Conservation (phyloP, 2,113 vertebrate genomes). For the Picathartes gymnocephalus region DNA sequence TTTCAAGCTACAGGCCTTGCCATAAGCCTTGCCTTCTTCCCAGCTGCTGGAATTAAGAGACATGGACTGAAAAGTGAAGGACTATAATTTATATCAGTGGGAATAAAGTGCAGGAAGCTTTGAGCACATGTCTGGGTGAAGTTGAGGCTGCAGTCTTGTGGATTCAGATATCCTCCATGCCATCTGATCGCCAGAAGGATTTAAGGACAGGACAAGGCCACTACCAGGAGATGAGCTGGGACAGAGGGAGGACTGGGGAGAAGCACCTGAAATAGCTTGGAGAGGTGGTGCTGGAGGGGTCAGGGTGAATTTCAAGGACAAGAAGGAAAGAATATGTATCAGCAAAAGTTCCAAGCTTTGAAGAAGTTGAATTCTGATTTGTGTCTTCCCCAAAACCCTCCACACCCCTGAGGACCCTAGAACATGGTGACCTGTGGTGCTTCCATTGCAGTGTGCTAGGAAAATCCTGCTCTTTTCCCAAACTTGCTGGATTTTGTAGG, state of each 20-base stretch:
- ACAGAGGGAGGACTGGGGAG: not conserved
- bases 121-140: not conserved
- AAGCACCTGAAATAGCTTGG: not conserved
- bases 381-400: not conserved
- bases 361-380: not conserved
- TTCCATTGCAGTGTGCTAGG: not conserved
- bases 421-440: accelerated
- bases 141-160: not conserved
- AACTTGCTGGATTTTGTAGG: not conserved
- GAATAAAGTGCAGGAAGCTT: not conserved
- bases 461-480: not conserved
- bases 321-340: not conserved
- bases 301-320: not conserved
- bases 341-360: not conserved
- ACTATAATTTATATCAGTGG: not conserved
- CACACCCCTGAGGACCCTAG: not conserved
- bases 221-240: not conserved
- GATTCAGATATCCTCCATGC: not conserved
- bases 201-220: not conserved
- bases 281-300: not conserved
- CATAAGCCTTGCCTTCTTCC: not conserved
- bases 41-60: not conserved
- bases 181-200: not conserved
- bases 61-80: not conserved
- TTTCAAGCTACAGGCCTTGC: not conserved